Conservation (phyloP, 2,797 vertebrate genomes). For the Neosilurus mollespiculum region DNA sequence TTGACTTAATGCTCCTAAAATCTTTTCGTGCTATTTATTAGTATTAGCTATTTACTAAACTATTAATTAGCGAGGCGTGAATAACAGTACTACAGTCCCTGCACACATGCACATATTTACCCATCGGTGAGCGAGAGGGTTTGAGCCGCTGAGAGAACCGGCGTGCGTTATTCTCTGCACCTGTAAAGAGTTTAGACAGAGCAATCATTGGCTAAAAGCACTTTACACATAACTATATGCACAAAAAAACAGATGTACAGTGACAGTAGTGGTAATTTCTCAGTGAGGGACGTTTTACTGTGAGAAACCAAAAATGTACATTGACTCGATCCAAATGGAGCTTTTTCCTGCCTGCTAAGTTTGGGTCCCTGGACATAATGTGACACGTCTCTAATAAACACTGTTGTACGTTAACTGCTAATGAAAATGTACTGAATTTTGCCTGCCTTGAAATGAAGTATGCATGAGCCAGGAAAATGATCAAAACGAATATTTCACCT, state of each 20-base stretch:
- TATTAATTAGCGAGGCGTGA: no score
- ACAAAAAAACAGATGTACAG: background rate
- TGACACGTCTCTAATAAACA: background rate
- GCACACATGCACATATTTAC: constrained; percentile 57
- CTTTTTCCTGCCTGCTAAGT: no score
- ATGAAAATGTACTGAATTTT: background rate
- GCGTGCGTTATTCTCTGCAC: constrained; percentile 63
- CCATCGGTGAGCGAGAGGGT: constrained; percentile 62
- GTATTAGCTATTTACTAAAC: no score
- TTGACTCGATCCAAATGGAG: background rate
- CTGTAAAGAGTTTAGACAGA: constrained; percentile 53
- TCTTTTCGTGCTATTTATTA: no score
- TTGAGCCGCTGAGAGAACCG: constrained; percentile 54
- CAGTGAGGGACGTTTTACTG: background rate
- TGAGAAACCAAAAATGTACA: background rate
- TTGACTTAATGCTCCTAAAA: no score
- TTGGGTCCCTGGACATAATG: background rate
- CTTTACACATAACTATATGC: background rate
- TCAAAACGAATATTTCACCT: background rate
- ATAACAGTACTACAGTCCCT: background rate
- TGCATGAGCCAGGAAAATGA: background rate
- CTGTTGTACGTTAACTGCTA: background rate
- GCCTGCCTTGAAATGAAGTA: background rate
- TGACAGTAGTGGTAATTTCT: background rate
- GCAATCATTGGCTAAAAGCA: background rate